Base-by-base conservation (phyloP, 2,113 vertebrate species). In the Crotalus helleri region DNA sequence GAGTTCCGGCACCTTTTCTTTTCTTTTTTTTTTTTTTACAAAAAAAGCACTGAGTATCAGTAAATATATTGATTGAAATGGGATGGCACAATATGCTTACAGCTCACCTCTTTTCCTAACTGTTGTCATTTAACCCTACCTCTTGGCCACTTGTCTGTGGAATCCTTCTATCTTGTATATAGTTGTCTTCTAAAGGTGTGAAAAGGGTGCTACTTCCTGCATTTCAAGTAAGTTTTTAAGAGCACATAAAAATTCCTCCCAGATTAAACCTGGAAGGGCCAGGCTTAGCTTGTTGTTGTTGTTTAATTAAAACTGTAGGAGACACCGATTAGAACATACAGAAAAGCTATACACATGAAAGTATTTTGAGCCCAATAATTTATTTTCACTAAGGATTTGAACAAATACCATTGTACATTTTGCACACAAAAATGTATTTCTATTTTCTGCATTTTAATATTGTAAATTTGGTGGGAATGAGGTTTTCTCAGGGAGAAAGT, bases 61-160 rank as follows among this genome's bases (percentile, higher is more conserved):
- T 97, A 96, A 98, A 96, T 96, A 91, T 59, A 94, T 95, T 95
- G 95, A 95, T 94, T 93, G 90, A 94, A 96, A 95, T 92, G 91
- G 3, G 94, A 88, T 33, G 74, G 90, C 92, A 87, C 94, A 92
- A 89, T 96, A 64, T 97, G 74, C 29, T 96, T 96, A 46, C 92
- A 89, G 12, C 4, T 94, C 95, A 10, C 55, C 58, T 94, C 88
- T 44, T 90, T 92, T 96, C 29, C 46, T 81, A 69, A 64, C 15
- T 19, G n/a, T 81, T 81, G 74, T 81, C 33, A 44, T 81, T 81
- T 21, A 55, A 23, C 1, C 10, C 49, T 53, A 74, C 69, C 33
- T 88, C 59, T 46, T 54, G 33, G 29, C 33, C 61, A 33, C 33
- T 89, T 4, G 33, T 54, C 51, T 4, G 19, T 87, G 59, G 8